phyloP scores from a whole-genome alignment of 2,888 invertebrate genomes.

The Amiota communis region DNA sequence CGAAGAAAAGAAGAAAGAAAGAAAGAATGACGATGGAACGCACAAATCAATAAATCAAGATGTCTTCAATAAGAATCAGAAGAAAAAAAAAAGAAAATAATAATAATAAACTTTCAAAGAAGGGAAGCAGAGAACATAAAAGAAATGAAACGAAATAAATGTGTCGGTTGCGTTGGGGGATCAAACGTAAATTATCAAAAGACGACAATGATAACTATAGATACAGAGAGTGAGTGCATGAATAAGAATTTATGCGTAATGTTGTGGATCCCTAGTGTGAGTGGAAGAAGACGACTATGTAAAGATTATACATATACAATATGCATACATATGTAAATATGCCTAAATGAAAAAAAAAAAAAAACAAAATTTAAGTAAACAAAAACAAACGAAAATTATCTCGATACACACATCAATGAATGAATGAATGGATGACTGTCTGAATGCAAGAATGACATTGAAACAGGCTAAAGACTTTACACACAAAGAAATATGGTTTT shows the following conservation, averaged over 20 bases:
- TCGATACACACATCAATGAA: constrained; percentile 10
- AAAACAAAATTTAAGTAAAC: neutral
- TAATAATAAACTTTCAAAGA: neutral
- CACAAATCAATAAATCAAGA: constrained; percentile 27
- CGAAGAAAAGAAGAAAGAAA: constrained; percentile 4
- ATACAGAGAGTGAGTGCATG: neutral
- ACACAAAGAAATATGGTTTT: no score
- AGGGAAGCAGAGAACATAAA: neutral
- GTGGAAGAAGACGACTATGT: neutral
- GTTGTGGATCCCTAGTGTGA: neutral
- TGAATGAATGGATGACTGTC: neutral
- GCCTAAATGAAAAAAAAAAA: no score
- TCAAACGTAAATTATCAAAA: constrained; percentile 17
- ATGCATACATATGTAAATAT: no score
- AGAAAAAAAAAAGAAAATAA: neutral
- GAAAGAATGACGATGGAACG: constrained; percentile 3
- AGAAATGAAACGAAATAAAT: no score
- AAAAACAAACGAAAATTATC: constrained; percentile 17
- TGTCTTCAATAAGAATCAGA: constrained; percentile 13
- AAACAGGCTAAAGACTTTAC: no score
- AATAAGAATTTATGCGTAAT: neutral
- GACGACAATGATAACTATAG: neutral
- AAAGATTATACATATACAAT: no score
- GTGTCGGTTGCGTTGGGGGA: no score
- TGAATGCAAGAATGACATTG: neutral